Conservation (phyloP, 2,797 vertebrate genomes). For the Danio choprae region DNA sequence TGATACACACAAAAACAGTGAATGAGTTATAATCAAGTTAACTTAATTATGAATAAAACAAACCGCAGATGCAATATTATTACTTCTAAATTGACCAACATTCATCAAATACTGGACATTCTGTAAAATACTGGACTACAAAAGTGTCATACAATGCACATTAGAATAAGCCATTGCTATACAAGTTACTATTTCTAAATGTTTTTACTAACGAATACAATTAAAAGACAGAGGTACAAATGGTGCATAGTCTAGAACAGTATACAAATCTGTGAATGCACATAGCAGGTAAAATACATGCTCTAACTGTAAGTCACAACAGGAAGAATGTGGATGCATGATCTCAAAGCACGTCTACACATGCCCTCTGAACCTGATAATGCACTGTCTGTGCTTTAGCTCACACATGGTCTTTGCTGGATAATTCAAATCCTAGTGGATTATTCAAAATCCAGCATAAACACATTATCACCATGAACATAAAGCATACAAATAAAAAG, state of each 20-base stretch:
- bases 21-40: no score
- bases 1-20: no score
- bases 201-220: not conserved
- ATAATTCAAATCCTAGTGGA: not conserved
- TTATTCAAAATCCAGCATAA: not conserved
- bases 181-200: not conserved
- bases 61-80: no score
- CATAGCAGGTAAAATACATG: slow-evolving; percentile 7
- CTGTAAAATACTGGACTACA: not conserved
- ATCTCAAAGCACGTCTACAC: not conserved
- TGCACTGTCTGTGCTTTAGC: not conserved
- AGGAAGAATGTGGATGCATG: not conserved
- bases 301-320: not conserved
- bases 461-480: not conserved
- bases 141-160: not conserved
- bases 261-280: not conserved
- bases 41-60: no score
- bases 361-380: not conserved
- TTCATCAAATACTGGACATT: no score
- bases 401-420: not conserved
- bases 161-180: not conserved
- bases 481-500: not conserved
- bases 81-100: no score
- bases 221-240: not conserved
- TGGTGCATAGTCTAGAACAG: no score